Evolutionary conservation across 1,140 invertebrate species (phyloP).

Genomic region (Conus betulinus): DNA sequence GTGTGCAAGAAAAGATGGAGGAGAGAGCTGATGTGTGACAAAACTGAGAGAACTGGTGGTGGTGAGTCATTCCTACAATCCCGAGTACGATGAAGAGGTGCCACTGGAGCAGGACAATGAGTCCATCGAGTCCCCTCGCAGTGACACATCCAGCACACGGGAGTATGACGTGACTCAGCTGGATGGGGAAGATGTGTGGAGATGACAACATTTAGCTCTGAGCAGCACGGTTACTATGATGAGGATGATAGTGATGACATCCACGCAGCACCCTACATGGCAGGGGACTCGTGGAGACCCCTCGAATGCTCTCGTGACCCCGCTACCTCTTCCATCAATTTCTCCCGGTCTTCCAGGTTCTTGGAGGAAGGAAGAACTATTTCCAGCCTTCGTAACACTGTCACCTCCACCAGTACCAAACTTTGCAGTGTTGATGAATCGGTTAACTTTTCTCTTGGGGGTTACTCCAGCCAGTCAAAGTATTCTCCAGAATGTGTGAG

Average conservation of each 20-base stretch:
- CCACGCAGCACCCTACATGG: neutral
- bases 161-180: constrained; percentile 46
- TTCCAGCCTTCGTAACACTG: neutral
- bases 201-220: constrained; percentile 53
- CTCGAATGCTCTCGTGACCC: neutral
- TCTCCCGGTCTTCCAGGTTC: neutral
- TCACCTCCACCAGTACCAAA: neutral
- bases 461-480: neutral
- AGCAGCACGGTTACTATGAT: constrained; percentile 22
- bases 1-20: constrained; percentile 53
- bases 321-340: neutral
- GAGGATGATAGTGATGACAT: constrained; percentile 46
- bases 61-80: neutral
- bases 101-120: constrained; percentile 61
- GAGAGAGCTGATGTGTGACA: constrained; percentile 42
- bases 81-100: constrained; percentile 65
- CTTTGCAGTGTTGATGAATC: neutral
- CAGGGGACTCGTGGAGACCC: neutral
- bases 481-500: constrained; percentile 18
- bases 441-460: neutral
- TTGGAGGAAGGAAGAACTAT: neutral
- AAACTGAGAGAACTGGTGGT: neutral
- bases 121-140: constrained; percentile 64
- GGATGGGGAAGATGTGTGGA: constrained; percentile 44
- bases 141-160: constrained; percentile 51